Evolutionary conservation across 2,797 vertebrate species (phyloP), one percentile per base, ranked within the genome.

Genomic region (Manis javanica): DNA sequence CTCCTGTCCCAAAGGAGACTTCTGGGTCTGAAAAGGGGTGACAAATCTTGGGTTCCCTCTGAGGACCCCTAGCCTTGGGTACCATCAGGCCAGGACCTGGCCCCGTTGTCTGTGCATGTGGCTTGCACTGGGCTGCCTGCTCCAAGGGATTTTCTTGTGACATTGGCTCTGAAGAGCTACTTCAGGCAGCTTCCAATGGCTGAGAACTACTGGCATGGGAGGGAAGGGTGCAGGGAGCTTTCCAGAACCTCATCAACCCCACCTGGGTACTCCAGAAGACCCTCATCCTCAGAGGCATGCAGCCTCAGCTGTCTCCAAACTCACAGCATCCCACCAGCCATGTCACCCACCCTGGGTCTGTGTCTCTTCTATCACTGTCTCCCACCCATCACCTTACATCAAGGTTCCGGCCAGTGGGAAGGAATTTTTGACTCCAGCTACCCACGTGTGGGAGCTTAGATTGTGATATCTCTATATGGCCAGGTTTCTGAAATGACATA

Each of bases 291-390:
- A 0, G 71, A n/a, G 91, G 96, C 96, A 98, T 92, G 96, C 94
- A 87, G 94, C 87, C 95, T 88, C 53, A 0, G 93, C 95, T 7
- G 0, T 94, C 51, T 82, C 59, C 93, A 94, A 71, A 86, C 72
- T 93, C 97, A 92, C 19, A 37, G 90, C 96, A 97, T 96, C 64
- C 66, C 93, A 82, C 91, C 77, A 69, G 95, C 85, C 90, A 46
- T 2, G 10, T 90, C 94, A 94, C 91, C 49, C 51, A 4, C 57
- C 24, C 19, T 0, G 59, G 74, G 61, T 78, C 63, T 68, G 24
- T 15, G 13, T 29, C 42, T 53, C 42, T 64, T 46, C 75, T 57
- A n/a, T 96, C 66, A 34, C 84, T 34, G 24, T 5, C 51, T 68
- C 61, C 29, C 71, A 46, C 94, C 75, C 90, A 90, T 93, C 68